Conservation (phyloP, 2,113 vertebrate genomes). For the Pteruthius melanotis region DNA sequence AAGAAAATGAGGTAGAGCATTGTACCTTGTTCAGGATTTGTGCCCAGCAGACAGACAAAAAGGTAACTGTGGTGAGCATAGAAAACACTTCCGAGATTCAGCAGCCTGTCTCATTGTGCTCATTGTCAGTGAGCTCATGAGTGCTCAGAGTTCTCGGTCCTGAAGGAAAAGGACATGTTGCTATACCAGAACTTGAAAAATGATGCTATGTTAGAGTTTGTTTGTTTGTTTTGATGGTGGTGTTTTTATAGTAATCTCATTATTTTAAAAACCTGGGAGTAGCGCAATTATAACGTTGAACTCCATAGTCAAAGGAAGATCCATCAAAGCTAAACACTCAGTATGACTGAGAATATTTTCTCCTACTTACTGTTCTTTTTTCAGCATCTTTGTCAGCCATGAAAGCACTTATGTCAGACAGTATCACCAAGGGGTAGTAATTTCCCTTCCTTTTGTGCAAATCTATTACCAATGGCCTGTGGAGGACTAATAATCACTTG, state of each 20-base stretch:
- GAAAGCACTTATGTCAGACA: background rate
- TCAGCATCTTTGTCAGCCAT: background rate
- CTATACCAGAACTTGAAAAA: background rate
- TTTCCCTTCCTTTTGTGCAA: background rate
- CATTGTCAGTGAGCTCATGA: background rate
- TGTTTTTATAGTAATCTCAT: background rate
- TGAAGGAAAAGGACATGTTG: background rate
- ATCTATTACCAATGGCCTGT: background rate
- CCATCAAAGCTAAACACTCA: background rate
- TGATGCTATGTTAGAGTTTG: background rate
- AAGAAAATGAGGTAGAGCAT: background rate
- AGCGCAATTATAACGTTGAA: background rate
- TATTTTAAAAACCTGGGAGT: background rate
- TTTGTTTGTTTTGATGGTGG: background rate
- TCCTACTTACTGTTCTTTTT: background rate
- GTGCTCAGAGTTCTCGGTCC: background rate
- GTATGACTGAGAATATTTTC: background rate
- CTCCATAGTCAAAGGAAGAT: background rate
- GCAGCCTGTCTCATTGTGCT: background rate
- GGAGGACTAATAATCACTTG: background rate
- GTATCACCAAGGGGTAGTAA: background rate
- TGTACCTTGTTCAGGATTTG: conserved; percentile 14
- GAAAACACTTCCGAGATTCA: background rate
- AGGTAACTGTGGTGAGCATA: background rate
- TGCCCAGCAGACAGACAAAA: background rate